Conservation (phyloP, 2,888 invertebrate species). For the Salticus scenicus region DNA sequence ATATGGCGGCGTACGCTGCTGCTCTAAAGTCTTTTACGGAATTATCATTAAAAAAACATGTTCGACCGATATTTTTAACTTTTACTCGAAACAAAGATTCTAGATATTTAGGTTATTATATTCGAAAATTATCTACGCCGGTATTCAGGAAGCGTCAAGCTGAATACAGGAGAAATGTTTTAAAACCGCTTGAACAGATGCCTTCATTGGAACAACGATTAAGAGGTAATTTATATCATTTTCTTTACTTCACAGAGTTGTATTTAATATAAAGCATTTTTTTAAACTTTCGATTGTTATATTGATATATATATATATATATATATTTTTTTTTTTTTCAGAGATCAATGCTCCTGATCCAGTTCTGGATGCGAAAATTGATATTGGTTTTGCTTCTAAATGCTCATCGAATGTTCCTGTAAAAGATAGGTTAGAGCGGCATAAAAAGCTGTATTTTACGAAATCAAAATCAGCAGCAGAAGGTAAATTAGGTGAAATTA, state of each 20-base stretch:
- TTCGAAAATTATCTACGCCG: constrained; percentile 4
- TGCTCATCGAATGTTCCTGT: not conserved
- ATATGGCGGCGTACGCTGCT: constrained; percentile 34
- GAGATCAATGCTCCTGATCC: constrained; percentile 79
- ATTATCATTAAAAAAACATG: constrained; percentile 14
- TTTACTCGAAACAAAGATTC: constrained; percentile 24
- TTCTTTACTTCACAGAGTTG: too few species aligned
- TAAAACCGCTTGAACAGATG: constrained; percentile 48
- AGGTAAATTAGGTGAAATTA: too few species aligned
- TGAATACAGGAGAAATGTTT: constrained; percentile 34
- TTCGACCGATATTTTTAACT: constrained; percentile 43
- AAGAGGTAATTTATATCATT: too few species aligned
- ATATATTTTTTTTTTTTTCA: constrained; percentile 72
- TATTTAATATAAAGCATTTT: too few species aligned
- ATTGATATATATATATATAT: too few species aligned
- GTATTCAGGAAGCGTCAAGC: constrained; percentile 18
- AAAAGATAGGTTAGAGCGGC: constrained; percentile 41
- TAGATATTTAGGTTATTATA: constrained; percentile 46
- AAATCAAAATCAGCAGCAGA: too few species aligned
- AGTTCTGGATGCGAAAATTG: constrained; percentile 79
- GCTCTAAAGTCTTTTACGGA: constrained; percentile 27
- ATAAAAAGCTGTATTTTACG: constrained; percentile 32
- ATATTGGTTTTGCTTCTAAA: constrained; percentile 80
- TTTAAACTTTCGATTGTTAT: too few species aligned
- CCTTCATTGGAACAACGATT: constrained; percentile 41